Evolutionary conservation across 2,888 invertebrate genomes (phyloP).

Genomic region (Nemapogon koenigi): DNA sequence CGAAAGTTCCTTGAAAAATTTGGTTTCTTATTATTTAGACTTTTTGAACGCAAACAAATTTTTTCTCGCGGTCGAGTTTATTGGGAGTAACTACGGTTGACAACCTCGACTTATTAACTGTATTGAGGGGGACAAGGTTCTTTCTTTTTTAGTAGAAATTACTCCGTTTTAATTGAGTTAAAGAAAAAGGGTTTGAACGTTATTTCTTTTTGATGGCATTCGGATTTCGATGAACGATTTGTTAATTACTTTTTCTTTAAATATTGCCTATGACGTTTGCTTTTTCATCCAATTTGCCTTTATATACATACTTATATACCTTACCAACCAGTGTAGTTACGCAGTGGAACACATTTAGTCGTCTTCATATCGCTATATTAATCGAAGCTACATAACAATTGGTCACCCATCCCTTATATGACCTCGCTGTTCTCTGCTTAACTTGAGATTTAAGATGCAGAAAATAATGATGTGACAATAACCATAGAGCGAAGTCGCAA

Average conservation of each 20-base stretch:
- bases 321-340: too few species aligned
- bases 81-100: slow-evolving; percentile 7
- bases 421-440: too few species aligned
- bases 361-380: too few species aligned
- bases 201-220: slow-evolving; percentile 58
- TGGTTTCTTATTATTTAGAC: slow-evolving; percentile 8
- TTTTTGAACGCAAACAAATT: slow-evolving; percentile 13
- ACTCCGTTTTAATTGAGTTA: slow-evolving; percentile 51
- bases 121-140: slow-evolving; percentile 22
- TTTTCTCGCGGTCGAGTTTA: slow-evolving; percentile 5
- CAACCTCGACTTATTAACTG: slow-evolving; percentile 9
- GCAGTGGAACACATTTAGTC: too few species aligned
- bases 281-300: background rate
- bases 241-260: slow-evolving; percentile 2
- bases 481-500: too few species aligned
- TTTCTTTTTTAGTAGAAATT: slow-evolving; percentile 21
- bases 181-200: slow-evolving; percentile 41
- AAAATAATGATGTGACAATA: too few species aligned
- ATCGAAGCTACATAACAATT: too few species aligned
- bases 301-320: too few species aligned
- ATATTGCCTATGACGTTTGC: background rate
- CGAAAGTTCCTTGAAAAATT: slow-evolving; percentile 7
- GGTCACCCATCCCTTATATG: too few species aligned
- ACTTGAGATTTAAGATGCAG: too few species aligned
- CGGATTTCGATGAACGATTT: slow-evolving; percentile 59